phyloP scores from a whole-genome alignment of 2,888 invertebrate species.

The Drosophila quinaria region DNA sequence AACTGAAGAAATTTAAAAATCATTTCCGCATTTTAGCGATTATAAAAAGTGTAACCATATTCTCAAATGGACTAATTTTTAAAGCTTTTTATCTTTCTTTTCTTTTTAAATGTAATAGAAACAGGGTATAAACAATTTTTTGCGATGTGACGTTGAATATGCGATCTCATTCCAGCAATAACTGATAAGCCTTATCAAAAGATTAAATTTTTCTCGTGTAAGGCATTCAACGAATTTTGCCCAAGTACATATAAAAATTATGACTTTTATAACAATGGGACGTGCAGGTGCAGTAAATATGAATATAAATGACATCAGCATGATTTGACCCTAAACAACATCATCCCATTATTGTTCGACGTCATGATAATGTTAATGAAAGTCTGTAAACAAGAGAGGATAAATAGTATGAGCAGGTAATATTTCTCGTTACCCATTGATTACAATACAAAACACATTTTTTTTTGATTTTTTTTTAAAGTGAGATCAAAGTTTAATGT shows the following conservation, averaged over 20 bases:
- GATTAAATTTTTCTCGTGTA: conserved; percentile 45
- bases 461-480: conserved; percentile 36
- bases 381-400: background rate
- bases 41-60: no score
- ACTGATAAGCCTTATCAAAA: conserved; percentile 49
- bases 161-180: conserved; percentile 29
- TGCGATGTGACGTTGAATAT: conserved; percentile 38
- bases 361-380: background rate
- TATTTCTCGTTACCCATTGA: background rate
- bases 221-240: conserved; percentile 8
- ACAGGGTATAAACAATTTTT: conserved; percentile 14
- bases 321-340: background rate
- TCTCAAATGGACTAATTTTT: no score
- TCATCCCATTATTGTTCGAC: background rate
- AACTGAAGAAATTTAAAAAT: no score
- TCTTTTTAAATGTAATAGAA: background rate
- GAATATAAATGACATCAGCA: conserved; percentile 16
- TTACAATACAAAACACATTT: conserved; percentile 13
- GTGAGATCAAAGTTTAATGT: conserved; percentile 71
- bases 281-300: conserved; percentile 12
- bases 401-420: background rate
- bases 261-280: conserved; percentile 14
- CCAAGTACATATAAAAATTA: conserved; percentile 8
- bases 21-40: no score
- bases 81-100: no score